Evolutionary conservation across 2,888 invertebrate genomes (phyloP).

Genomic region (Ctena decussata): DNA sequence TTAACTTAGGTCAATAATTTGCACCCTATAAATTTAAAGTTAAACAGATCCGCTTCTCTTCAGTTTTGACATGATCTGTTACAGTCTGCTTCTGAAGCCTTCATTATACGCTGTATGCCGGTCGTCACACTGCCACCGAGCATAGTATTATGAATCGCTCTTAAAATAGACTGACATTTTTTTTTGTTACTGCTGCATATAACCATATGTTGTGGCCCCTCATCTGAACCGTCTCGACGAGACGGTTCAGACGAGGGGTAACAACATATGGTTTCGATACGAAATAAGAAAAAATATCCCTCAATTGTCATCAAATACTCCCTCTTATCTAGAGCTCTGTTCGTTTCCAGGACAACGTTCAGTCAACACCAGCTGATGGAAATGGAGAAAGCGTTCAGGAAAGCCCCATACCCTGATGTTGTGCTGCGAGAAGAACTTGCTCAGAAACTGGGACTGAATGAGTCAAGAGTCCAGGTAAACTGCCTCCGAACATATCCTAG

Average conservation of each 20-base stretch:
- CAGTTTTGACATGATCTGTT: no score
- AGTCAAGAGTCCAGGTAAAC: conserved; percentile 88
- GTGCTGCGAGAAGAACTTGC: conserved; percentile 98
- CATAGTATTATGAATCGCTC: no score
- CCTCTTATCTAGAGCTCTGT: not conserved
- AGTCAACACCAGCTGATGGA: conserved; percentile 98
- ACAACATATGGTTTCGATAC: not conserved
- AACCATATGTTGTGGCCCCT: not conserved
- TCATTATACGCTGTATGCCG: no score
- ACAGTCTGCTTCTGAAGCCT: no score
- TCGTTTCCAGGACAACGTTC: conserved; percentile 94
- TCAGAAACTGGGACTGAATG: conserved; percentile 95
- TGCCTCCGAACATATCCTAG: no score
- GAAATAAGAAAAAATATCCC: not conserved
- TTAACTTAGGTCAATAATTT: no score
- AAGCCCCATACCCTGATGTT: conserved; percentile 98
- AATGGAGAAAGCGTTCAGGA: conserved; percentile 96
- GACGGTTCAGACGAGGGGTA: not conserved
- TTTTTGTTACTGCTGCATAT: no score
- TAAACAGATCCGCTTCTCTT: no score
- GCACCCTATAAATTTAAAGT: no score
- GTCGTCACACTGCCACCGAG: no score
- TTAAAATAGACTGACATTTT: no score
- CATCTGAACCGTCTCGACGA: not conserved
- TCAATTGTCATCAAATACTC: not conserved